Evolutionary conservation across 2,797 vertebrate species (phyloP).

Genomic region (Gadopsis bispinosus): DNA sequence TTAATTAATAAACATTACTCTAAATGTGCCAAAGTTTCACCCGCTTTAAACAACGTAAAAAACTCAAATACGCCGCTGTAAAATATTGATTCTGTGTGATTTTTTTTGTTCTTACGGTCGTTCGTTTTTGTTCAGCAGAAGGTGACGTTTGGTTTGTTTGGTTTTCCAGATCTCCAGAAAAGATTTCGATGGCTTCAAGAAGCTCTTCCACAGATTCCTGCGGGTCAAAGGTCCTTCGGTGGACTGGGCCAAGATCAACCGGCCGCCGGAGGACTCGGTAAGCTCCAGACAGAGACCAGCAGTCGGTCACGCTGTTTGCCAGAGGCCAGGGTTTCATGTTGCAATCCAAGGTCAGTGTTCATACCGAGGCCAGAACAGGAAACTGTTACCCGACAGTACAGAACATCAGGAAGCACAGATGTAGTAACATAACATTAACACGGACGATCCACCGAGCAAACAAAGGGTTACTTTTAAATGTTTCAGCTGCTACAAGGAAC

Average conservation of each 20-base stretch:
- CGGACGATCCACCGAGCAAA: too few relatives aligned
- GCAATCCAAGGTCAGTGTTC: conserved; percentile 9
- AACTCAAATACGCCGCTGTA: background rate
- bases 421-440: too few relatives aligned
- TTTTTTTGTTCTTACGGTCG: too few relatives aligned
- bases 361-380: background rate
- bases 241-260: conserved; percentile 95
- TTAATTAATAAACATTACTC: background rate
- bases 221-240: conserved; percentile 95
- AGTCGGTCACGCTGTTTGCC: background rate
- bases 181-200: conserved; percentile 95
- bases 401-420: background rate
- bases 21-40: background rate
- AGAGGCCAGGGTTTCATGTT: background rate
- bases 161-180: conserved; percentile 87
- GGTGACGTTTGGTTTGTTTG: conserved; percentile 2
- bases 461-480: too few relatives aligned
- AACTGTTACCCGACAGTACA: background rate
- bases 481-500: too few relatives aligned
- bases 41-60: background rate
- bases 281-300: conserved; percentile 62
- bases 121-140: background rate
- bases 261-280: conserved; percentile 94
- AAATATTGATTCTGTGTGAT: background rate
- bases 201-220: conserved; percentile 95